Percentiles rank a stretch among this genome's conserved stretches.
Conservation (phyloP, 2,888 invertebrate species). For the Eucera pruinosa region DNA sequence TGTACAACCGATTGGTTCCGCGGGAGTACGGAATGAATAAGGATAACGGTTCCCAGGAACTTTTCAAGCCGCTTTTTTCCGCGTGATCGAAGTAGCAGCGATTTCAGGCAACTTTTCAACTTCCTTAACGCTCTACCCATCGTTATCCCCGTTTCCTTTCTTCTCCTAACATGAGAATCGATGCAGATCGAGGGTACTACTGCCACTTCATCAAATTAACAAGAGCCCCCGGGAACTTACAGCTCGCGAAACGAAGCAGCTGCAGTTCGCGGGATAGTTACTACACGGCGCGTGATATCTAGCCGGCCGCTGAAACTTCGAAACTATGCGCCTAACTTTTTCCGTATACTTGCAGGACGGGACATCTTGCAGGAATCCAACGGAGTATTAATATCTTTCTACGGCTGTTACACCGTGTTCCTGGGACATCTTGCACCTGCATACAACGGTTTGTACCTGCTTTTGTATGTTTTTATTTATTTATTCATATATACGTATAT, state of each 20-base stretch:
- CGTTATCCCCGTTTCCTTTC: slow-evolving; percentile 22
- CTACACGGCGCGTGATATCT: slow-evolving; percentile 15
- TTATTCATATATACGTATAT: no score
- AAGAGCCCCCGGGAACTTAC: slow-evolving; percentile 19
- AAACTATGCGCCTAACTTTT: slow-evolving; percentile 41
- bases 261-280: slow-evolving; percentile 22
- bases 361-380: slow-evolving; percentile 1
- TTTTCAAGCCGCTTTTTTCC: slow-evolving; percentile 9
- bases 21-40: neutral
- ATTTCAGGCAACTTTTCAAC: slow-evolving; percentile 28
- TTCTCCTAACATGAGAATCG: neutral
- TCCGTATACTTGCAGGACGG: slow-evolving; percentile 15
- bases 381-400: slow-evolving; percentile 48
- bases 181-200: slow-evolving; percentile 28
- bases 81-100: slow-evolving; percentile 11
- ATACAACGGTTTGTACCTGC: neutral
- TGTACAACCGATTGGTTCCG: neutral
- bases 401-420: slow-evolving; percentile 46
- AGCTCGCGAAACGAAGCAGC: slow-evolving; percentile 44
- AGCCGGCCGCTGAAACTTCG: slow-evolving; percentile 12
- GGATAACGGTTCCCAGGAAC: slow-evolving; percentile 22
- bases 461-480: neutral
- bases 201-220: slow-evolving; percentile 45
- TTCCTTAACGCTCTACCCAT: slow-evolving; percentile 5
- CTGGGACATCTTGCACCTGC: slow-evolving; percentile 13